A percentile compares a stretch with the other conserved stretches of the same genome.
These are phyloP conservation scores for Dascyllus trimaculatus DNA, from an alignment of 2,113 vertebrate genomes.

Conservation along the genomic window DNA sequence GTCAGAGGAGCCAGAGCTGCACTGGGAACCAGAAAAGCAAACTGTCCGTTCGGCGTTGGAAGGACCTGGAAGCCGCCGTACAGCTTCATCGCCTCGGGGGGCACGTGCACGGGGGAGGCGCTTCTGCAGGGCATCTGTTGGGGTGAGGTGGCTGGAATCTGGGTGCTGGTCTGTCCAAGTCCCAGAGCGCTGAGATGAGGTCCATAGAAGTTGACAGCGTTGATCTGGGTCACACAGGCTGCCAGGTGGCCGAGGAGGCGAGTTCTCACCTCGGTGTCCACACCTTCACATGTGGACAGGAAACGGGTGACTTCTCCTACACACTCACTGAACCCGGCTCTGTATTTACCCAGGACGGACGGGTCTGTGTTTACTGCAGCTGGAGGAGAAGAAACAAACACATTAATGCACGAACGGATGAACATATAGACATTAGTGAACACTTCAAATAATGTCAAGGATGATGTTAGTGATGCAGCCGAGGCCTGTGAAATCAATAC, in stretches of 20 bases:
- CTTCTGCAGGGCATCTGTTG: conserved; percentile 87
- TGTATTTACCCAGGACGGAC: conserved; percentile 92
- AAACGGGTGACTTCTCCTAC: conserved; percentile 95
- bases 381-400: conserved; percentile 63
- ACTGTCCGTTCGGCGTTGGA: conserved; percentile 91
- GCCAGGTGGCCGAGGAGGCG: conserved; percentile 93
- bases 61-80: conserved; percentile 93
- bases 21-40: conserved; percentile 93
- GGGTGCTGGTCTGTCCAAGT: conserved; percentile 84
- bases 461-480: background rate
- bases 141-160: conserved; percentile 70
- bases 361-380: conserved; percentile 91
- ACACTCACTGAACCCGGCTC: conserved; percentile 95
- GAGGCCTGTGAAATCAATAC: conserved; percentile 2
- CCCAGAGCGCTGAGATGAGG: conserved; percentile 83
- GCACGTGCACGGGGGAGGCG: conserved; percentile 43
- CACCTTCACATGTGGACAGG: conserved; percentile 94
- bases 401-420: background rate
- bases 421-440: background rate
- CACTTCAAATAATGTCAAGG: background rate
- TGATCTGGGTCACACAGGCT: conserved; percentile 93
- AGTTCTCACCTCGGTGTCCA: conserved; percentile 92
- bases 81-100: conserved; percentile 84
- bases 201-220: conserved; percentile 86
- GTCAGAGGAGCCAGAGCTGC: conserved; percentile 86